These are phyloP conservation scores for Agraylea sexmaculata DNA, from an alignment of 1,140 invertebrate species.

Conservation along the genomic window DNA sequence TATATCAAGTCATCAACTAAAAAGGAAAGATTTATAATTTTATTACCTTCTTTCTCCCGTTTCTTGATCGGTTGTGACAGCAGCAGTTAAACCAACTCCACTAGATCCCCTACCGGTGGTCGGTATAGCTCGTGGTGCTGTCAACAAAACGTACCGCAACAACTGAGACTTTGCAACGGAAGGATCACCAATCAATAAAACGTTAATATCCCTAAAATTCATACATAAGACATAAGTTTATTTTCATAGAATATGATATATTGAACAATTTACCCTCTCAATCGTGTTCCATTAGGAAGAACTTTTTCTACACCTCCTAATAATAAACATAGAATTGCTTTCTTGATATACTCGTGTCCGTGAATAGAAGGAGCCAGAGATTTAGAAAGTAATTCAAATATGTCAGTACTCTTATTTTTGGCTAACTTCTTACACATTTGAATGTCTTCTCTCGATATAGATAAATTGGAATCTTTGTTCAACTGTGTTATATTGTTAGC, in stretches of 20 bases:
- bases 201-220: slow-evolving; percentile 78
- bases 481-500: slow-evolving; percentile 86
- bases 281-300: slow-evolving; percentile 86
- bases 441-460: slow-evolving; percentile 80
- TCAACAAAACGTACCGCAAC: slow-evolving; percentile 85
- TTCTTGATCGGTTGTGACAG: slow-evolving; percentile 92
- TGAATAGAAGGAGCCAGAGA: slow-evolving; percentile 97
- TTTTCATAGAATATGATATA: not conserved
- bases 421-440: slow-evolving; percentile 81
- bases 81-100: slow-evolving; percentile 96
- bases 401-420: slow-evolving; percentile 58
- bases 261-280: slow-evolving; percentile 66
- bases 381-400: slow-evolving; percentile 82
- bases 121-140: slow-evolving; percentile 88
- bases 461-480: slow-evolving; percentile 78
- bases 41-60: slow-evolving; percentile 64
- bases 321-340: slow-evolving; percentile 89
- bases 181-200: slow-evolving; percentile 95
- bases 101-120: slow-evolving; percentile 94
- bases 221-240: slow-evolving; percentile 4
- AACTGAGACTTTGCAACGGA: slow-evolving; percentile 98
- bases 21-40: too few relatives aligned
- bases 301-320: slow-evolving; percentile 94
- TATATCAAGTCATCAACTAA: too few relatives aligned
- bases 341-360: slow-evolving; percentile 94